A percentile compares a stretch with the other conserved stretches of the same genome.
Evolutionary conservation across 2,113 vertebrate species (phyloP).

Genomic region (Crotalus viridis): DNA sequence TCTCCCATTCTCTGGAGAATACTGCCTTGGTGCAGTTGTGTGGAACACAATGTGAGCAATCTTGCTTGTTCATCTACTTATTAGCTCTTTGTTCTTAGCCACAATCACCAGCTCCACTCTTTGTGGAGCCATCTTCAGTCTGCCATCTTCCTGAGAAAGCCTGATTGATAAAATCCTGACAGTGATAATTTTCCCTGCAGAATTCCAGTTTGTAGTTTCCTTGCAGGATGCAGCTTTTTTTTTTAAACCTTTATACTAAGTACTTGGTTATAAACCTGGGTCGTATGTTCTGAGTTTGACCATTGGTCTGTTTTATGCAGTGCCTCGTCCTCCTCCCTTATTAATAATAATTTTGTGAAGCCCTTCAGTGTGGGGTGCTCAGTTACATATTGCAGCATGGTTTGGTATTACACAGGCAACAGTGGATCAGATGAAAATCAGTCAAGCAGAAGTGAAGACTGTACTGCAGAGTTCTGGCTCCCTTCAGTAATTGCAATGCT

Average conservation of each 20-base stretch:
- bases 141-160: not conserved
- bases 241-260: not conserved
- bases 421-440: slow-evolving; percentile 60
- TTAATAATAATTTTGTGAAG: slow-evolving; percentile 37
- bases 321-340: not conserved
- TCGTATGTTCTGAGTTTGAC: not conserved
- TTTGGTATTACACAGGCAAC: slow-evolving; percentile 48
- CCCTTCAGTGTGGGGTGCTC: slow-evolving; percentile 28
- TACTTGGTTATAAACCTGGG: not conserved
- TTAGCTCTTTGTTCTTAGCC: not conserved
- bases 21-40: not conserved
- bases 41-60: not conserved
- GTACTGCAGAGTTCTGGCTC: not conserved
- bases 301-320: not conserved
- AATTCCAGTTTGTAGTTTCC: not conserved
- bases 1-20: not conserved
- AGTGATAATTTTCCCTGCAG: not conserved
- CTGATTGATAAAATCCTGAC: not conserved
- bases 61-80: not conserved
- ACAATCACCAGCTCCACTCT: not conserved
- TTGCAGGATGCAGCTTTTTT: not conserved
- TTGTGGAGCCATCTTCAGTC: not conserved
- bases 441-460: slow-evolving; percentile 60
- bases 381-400: slow-evolving; percentile 40
- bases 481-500: slow-evolving; percentile 58